Evolutionary conservation across 2,888 invertebrate genomes (phyloP).

Genomic region (Cheilosia variabilis): DNA sequence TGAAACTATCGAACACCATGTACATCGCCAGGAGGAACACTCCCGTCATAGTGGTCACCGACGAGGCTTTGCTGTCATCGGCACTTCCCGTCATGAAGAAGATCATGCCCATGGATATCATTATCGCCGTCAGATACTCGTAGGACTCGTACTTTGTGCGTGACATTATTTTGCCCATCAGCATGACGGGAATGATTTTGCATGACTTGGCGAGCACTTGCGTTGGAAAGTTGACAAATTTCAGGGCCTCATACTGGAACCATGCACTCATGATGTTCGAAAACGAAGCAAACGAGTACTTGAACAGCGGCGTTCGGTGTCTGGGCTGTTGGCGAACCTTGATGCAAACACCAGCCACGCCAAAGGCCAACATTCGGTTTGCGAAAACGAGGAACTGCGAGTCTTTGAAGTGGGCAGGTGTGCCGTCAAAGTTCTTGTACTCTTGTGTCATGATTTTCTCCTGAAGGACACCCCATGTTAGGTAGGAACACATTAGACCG

Average conservation of each 20-base stretch:
- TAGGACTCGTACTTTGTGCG: conserved; percentile 93
- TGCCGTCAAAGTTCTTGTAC: conserved; percentile 88
- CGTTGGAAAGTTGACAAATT: conserved; percentile 98
- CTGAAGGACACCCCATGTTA: conserved; percentile 98
- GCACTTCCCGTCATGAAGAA: conserved; percentile 94
- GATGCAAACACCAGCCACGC: conserved; percentile 88
- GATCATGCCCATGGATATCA: conserved; percentile 96
- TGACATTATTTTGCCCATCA: conserved; percentile 97
- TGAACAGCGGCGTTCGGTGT: conserved; percentile 94
- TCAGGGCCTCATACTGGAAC: conserved; percentile 99
- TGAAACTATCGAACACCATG: conserved; percentile 98
- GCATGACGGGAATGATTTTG: conserved; percentile 98
- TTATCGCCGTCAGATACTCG: conserved; percentile 95
- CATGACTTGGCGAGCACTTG: conserved; percentile 99
- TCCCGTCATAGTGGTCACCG: conserved; percentile 92
- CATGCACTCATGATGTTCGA: conserved; percentile 99
- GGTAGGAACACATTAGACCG: conserved; percentile 95
- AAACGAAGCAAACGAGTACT: conserved; percentile 97
- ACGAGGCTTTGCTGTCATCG: conserved; percentile 86
- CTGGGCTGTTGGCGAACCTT: conserved; percentile 85
- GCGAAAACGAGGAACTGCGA: conserved; percentile 98
- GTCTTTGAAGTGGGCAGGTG: conserved; percentile 90
- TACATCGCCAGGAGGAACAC: conserved; percentile 93
- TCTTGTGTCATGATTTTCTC: conserved; percentile 98
- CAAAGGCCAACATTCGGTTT: conserved; percentile 94